phyloP scores from a whole-genome alignment of 2,797 vertebrate genomes.

The Mus caroli region DNA sequence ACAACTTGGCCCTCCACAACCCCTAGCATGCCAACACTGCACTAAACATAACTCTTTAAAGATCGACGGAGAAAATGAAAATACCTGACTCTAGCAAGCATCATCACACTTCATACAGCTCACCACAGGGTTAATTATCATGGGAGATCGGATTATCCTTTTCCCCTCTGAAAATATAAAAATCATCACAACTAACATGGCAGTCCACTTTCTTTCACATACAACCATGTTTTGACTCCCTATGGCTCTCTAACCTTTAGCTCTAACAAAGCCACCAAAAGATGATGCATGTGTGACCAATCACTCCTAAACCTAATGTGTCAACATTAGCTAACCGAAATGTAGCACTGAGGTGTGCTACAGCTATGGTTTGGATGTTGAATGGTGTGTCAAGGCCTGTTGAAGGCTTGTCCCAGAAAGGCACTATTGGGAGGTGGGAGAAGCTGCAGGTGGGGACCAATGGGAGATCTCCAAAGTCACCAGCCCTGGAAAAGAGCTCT shows the following conservation, averaged over 20 bases:
- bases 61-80: not conserved
- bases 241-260: not conserved
- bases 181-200: constrained; percentile 37
- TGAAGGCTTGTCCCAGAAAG: not conserved
- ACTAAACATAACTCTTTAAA: not conserved
- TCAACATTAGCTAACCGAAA: not conserved
- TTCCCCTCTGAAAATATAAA: constrained; percentile 43
- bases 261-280: constrained; percentile 35
- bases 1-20: not conserved
- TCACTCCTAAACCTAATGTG: constrained; percentile 4
- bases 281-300: not conserved
- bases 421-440: too few relatives aligned
- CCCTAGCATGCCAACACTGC: not conserved
- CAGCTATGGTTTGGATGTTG: not conserved
- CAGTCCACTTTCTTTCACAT: not conserved
- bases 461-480: not conserved
- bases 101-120: not conserved
- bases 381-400: not conserved
- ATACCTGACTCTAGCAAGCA: not conserved
- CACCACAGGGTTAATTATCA: not conserved
- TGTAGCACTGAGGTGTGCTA: not conserved
- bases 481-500: not conserved
- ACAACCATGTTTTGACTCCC: not conserved
- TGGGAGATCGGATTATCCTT: not conserved
- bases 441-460: not conserved